Evolutionary conservation across 2,888 invertebrate species (phyloP), one percentile per base, ranked within the genome.

Genomic region (Xylophagus ater): DNA sequence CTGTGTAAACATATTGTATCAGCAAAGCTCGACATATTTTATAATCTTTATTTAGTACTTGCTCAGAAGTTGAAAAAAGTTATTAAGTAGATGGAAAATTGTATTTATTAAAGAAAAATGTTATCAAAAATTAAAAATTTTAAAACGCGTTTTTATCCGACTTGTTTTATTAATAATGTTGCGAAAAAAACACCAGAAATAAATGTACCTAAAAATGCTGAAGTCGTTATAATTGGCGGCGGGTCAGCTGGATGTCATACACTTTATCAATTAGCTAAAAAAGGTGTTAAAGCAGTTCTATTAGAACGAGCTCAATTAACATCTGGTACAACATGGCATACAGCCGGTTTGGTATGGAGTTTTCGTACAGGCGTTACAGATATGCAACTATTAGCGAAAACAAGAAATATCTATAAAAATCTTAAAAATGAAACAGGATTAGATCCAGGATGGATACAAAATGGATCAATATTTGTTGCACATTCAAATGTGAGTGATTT

Each of bases 191-290:
- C n/a, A n/a, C n/a, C n/a, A n/a, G n/a, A n/a, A n/a, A n/a, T n/a
- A n/a, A n/a, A n/a, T n/a, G 21, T 21, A 21, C 21, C 21, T 7
- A 21, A 21, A 21, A 21, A 9, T 26, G 82, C 83, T 14, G 85
- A 86, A 66, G 83, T 84, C 47, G 82, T 86, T 40, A 70, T 86
- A 49, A 74, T 86, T 49, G 89, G 89, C 46, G 90, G 88, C 46
- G 90, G 90, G n/a, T 81, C 80, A 46, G 78, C 86, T 10, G 90
- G 90, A 3, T 88, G 87, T 54, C 86, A 81, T 53, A 82, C 84
- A 0, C 63, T 87, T 12, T 88, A 87, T 56, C 83, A 86, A 54
- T 67, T 88, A 19, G 71, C 80, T 1, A 83, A 81, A 57, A 65
- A 75, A 48, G 85, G 86, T 3, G 72, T 83, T 4, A 81, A 76